Evolutionary conservation across 2,888 invertebrate genomes (phyloP), one percentile per base, ranked within the genome.

Genomic region (Mechanitis messenoides): DNA sequence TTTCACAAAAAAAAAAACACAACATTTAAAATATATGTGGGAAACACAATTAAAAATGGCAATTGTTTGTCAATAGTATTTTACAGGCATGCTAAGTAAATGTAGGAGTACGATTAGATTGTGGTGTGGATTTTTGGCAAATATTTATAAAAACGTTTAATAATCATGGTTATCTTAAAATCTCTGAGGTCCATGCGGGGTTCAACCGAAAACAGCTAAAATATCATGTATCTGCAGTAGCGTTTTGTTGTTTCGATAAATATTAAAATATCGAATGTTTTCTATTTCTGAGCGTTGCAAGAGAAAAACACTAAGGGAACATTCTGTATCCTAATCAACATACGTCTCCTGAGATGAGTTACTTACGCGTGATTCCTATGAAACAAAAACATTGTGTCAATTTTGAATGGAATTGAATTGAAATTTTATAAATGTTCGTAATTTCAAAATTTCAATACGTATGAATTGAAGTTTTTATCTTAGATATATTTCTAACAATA

Each of bases 281-380:
- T 60, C 60, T 64, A 62, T 66, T 47, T 62, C 45, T 60, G 60
- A 54, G 57, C 57, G 55, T 62, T 56, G 58, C 38, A 57, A 57
- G 59, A 62, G 38, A 73, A 77, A 75, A 81, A 77, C 76, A 78
- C 81, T 84, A 83, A 77, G 72, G 85, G 85, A 76, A 78, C 81
- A 85, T 81, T 83, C 79, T 75, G 72, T 78, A 74, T 72, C 76
- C 75, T 77, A 76, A 77, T 68, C 64, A 62, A 82, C 82, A 83
- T 85, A 86, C 85, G 74, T 80, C 77, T 79, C 74, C 73, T 74
- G 72, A 72, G 72, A 68, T 72, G 74, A 67, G 72, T 77, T 78
- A 91, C 91, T 91, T 86, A 91, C 91, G 90, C 91, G 87, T 90
- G 90, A 85, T 90, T 90, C 91, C 91, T 91, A 90, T 87, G 88